Evolutionary conservation across 2,113 vertebrate species (phyloP).

Genomic region (Rhagologus leucostigma): DNA sequence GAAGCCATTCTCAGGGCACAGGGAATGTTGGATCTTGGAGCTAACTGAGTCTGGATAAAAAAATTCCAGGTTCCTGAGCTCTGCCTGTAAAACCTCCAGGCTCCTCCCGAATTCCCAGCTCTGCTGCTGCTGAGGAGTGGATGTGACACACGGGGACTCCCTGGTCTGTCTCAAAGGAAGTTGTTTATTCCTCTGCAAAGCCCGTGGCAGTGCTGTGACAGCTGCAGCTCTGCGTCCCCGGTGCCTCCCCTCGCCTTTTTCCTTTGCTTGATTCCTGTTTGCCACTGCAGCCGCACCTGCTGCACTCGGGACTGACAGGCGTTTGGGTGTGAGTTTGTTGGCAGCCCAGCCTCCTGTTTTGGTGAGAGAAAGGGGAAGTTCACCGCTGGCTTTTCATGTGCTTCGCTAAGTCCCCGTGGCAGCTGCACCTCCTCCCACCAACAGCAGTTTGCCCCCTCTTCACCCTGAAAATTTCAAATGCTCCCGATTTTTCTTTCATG

Average conservation of each 20-base stretch:
- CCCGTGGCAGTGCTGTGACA: not conserved
- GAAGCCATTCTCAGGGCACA: accelerated
- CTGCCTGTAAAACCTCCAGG: not conserved
- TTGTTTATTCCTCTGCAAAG: not conserved
- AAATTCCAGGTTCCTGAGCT: not conserved
- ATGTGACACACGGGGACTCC: not conserved
- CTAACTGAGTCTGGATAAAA: not conserved
- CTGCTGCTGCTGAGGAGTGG: not conserved
- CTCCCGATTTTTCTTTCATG: not conserved
- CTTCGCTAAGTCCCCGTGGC: not conserved
- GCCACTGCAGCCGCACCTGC: not conserved
- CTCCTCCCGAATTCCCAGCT: not conserved
- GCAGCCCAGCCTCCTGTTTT: not conserved
- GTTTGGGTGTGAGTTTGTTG: not conserved
- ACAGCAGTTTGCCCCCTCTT: not conserved
- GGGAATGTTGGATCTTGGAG: accelerated
- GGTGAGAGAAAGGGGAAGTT: not conserved
- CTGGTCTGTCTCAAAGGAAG: not conserved
- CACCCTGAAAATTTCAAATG: not conserved
- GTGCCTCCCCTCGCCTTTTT: not conserved
- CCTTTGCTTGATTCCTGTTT: not conserved
- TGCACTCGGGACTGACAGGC: not conserved
- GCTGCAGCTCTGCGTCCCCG: not conserved
- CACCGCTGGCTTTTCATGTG: accelerated
- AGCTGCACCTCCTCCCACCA: not conserved